Conservation (phyloP, 2,888 invertebrate species). For the Morinoia aosen region DNA sequence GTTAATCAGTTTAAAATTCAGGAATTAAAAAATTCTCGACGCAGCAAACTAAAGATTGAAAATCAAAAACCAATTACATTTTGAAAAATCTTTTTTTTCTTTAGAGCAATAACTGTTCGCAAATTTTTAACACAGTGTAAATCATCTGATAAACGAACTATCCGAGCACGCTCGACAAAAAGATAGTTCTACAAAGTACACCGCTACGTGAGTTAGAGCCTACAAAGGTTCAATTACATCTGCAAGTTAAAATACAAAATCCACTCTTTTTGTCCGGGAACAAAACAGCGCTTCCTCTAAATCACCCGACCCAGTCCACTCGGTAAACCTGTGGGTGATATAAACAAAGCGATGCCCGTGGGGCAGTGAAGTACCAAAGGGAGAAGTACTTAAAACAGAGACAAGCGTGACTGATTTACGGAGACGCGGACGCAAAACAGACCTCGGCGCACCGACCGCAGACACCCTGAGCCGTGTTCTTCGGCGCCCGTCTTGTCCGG, state of each 20-base stretch:
- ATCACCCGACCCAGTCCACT: neutral
- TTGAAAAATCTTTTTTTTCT: neutral
- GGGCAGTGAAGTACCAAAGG: slow-evolving; percentile 15
- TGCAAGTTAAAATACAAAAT: neutral
- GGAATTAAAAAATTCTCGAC: no score
- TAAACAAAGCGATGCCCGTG: neutral
- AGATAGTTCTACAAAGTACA: neutral
- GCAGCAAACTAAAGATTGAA: no score
- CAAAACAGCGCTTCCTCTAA: neutral
- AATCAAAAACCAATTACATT: no score
- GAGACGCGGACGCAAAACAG: slow-evolving; percentile 6
- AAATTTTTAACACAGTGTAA: no score
- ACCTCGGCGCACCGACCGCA: neutral
- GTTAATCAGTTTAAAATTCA: no score
- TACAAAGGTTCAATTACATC: neutral
- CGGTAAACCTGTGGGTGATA: neutral
- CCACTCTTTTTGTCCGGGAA: neutral
- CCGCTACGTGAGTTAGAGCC: neutral
- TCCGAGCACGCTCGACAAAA: neutral
- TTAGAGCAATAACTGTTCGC: no score
- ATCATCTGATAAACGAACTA: neutral
- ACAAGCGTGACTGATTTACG: slow-evolving; percentile 44
- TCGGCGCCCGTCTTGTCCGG: neutral
- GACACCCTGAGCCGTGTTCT: neutral
- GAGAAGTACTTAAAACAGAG: neutral